Percentiles rank a stretch among this genome's conserved stretches.
Conservation (phyloP, 2,888 invertebrate genomes). For the Hirtodrosophila duncani region DNA sequence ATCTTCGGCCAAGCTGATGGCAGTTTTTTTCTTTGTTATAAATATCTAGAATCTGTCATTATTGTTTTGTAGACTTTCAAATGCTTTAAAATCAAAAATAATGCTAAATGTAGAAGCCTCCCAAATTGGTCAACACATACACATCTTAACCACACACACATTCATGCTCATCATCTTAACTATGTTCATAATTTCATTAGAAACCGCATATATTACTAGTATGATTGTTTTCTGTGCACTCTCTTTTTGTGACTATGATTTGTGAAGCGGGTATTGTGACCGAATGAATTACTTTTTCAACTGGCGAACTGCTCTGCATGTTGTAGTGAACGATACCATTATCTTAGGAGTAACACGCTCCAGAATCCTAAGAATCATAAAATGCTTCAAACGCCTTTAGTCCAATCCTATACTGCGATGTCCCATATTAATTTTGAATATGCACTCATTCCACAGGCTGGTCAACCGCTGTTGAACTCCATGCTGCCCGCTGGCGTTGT, state of each 20-base stretch:
- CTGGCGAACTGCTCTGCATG: conserved; percentile 41
- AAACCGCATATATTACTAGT: neutral
- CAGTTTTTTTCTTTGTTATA: too few species aligned
- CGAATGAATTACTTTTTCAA: conserved; percentile 15
- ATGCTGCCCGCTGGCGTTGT: conserved; percentile 88
- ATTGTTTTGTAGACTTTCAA: too few species aligned
- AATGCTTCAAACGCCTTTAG: too few species aligned
- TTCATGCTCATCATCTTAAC: conserved; percentile 1
- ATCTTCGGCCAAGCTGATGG: too few species aligned
- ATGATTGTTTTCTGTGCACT: conserved; percentile 40
- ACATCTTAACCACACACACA: neutral
- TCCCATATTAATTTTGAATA: conserved; percentile 6
- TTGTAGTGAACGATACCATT: conserved; percentile 38
- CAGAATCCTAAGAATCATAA: too few species aligned
- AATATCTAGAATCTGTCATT: too few species aligned
- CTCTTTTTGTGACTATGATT: conserved; percentile 31
- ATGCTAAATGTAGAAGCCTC: too few species aligned
- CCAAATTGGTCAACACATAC: neutral
- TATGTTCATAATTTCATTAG: conserved; percentile 10
- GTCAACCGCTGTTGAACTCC: conserved; percentile 83
- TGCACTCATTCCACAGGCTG: conserved; percentile 69
- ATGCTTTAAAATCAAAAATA: too few species aligned
- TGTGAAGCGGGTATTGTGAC: too few species aligned
- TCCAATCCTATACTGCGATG: too few species aligned
- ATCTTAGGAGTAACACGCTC: too few species aligned